These are phyloP conservation scores for Polyodon spathula DNA, from an alignment of 2,113 vertebrate species.

Conservation along the genomic window DNA sequence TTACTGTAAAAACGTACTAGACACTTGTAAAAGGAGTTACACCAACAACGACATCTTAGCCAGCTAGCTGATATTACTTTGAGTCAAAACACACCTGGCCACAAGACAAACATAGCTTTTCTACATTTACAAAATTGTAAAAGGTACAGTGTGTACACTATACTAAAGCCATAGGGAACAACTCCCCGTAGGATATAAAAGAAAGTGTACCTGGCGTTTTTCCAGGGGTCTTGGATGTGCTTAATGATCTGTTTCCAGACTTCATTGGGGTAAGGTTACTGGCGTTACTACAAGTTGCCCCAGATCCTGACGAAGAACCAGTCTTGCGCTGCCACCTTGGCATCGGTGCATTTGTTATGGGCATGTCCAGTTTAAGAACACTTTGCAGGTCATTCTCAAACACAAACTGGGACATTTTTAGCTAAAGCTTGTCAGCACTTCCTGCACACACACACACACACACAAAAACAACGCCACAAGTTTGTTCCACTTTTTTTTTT, in stretches of 20 bases:
- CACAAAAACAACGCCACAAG: not conserved
- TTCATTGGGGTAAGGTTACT: constrained; percentile 68
- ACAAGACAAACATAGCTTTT: too few species aligned
- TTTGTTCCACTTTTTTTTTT: too few species aligned
- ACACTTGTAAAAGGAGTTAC: too few species aligned
- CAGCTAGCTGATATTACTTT: too few species aligned
- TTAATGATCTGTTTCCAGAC: constrained; percentile 60
- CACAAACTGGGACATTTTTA: constrained; percentile 78
- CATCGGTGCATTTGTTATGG: constrained; percentile 76
- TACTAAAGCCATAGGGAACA: not conserved
- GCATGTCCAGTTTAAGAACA: constrained; percentile 80
- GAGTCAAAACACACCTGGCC: too few species aligned
- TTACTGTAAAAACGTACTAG: too few species aligned
- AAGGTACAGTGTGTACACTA: not conserved
- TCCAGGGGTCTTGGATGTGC: constrained; percentile 72
- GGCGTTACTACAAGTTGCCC: constrained; percentile 27
- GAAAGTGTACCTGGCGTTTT: constrained; percentile 67
- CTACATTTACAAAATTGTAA: too few species aligned
- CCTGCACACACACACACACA: not conserved
- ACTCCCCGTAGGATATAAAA: too few species aligned
- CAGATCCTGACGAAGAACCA: constrained; percentile 26
- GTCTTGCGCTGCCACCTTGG: constrained; percentile 88
- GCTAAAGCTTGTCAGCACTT: not conserved
- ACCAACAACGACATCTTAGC: too few species aligned
- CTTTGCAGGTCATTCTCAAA: constrained; percentile 83